phyloP scores from a whole-genome alignment of 2,797 vertebrate genomes.

The Valencia hispanica region DNA sequence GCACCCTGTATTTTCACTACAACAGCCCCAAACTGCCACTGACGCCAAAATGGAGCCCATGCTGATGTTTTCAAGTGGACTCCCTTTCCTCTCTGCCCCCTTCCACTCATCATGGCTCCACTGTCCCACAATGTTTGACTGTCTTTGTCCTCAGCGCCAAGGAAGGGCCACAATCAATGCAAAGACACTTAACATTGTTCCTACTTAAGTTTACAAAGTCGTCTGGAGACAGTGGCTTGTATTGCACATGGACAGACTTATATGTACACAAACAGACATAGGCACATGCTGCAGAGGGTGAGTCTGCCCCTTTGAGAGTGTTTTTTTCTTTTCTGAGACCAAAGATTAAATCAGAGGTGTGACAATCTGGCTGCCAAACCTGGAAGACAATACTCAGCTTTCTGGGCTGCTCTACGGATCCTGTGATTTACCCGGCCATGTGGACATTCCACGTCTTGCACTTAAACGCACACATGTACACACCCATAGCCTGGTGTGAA shows the following conservation, averaged over 20 bases:
- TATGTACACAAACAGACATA: slow-evolving; percentile 70
- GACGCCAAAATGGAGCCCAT: slow-evolving; percentile 72
- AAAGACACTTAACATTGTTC: slow-evolving; percentile 76
- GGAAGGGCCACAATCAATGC: slow-evolving; percentile 82
- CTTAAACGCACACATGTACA: slow-evolving; percentile 52
- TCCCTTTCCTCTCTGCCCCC: slow-evolving; percentile 15
- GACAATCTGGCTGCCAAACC: slow-evolving; percentile 81
- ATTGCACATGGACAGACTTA: slow-evolving; percentile 71
- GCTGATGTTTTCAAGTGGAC: slow-evolving; percentile 60
- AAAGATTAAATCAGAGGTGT: slow-evolving; percentile 82
- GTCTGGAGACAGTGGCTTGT: slow-evolving; percentile 77
- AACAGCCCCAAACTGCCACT: slow-evolving; percentile 76
- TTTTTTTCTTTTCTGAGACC: slow-evolving; percentile 68
- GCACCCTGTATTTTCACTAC: slow-evolving; percentile 46
- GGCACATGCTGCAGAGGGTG: slow-evolving; percentile 66
- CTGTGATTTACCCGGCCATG: slow-evolving; percentile 62
- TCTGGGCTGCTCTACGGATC: slow-evolving; percentile 71
- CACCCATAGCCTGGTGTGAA: slow-evolving; percentile 25
- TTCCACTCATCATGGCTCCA: slow-evolving; percentile 57
- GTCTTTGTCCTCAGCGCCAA: slow-evolving; percentile 80
- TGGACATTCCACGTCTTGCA: slow-evolving; percentile 74
- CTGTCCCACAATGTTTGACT: slow-evolving; percentile 67
- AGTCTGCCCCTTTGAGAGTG: slow-evolving; percentile 75
- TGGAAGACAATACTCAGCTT: slow-evolving; percentile 73
- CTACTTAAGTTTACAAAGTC: slow-evolving; percentile 76